phyloP scores from a whole-genome alignment of 1,140 invertebrate species.

The Lasioglossum baleicum region DNA sequence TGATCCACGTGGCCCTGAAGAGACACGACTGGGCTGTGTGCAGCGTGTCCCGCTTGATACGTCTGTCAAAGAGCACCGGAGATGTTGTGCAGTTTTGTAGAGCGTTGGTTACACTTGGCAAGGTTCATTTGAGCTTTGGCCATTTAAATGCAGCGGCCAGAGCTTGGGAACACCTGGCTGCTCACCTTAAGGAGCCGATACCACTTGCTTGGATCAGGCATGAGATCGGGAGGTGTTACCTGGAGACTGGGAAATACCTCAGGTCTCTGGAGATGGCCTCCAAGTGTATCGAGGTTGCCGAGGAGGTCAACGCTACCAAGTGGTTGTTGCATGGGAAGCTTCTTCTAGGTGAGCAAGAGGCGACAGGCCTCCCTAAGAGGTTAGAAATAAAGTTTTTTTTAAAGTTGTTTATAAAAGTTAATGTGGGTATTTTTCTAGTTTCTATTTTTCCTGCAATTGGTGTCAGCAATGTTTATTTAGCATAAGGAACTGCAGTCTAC shows the following conservation, averaged over 20 bases:
- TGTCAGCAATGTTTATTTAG: too few relatives aligned
- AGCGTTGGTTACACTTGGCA: slow-evolving; percentile 63
- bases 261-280: slow-evolving; percentile 52
- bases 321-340: slow-evolving; percentile 68
- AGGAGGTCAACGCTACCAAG: slow-evolving; percentile 57
- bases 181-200: slow-evolving; percentile 54
- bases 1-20: slow-evolving; percentile 54
- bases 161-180: slow-evolving; percentile 62
- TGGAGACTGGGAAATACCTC: slow-evolving; percentile 57
- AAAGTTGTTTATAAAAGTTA: too few relatives aligned
- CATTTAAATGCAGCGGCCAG: slow-evolving; percentile 62
- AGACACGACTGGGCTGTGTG: slow-evolving; percentile 69
- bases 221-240: slow-evolving; percentile 64
- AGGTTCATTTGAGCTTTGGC: slow-evolving; percentile 69
- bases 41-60: slow-evolving; percentile 57
- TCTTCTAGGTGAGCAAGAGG: slow-evolving; percentile 30
- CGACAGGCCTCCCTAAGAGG: too few relatives aligned
- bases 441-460: too few relatives aligned
- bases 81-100: slow-evolving; percentile 52
- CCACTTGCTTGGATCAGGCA: slow-evolving; percentile 66
- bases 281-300: slow-evolving; percentile 54
- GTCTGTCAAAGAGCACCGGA: slow-evolving; percentile 47
- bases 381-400: too few relatives aligned
- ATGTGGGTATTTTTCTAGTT: too few relatives aligned
- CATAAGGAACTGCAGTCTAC: too few relatives aligned